Evolutionary conservation across 37 sponge, comb jelly and placozoan species (phyloP).

Genomic region (Theonella swinhoei): DNA sequence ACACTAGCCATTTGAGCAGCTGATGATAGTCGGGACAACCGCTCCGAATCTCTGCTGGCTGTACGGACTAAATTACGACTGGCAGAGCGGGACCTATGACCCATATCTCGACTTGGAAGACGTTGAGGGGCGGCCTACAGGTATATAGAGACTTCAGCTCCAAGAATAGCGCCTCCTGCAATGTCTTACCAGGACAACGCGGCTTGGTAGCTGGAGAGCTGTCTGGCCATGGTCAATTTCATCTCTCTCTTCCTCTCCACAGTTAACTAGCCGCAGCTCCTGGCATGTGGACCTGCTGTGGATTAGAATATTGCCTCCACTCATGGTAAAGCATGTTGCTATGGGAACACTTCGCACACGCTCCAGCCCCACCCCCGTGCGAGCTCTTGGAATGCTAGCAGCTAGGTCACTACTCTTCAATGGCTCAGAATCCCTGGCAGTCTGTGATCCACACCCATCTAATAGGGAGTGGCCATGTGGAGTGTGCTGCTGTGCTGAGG

Average conservation of each 20-base stretch:
- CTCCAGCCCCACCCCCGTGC: too few relatives aligned
- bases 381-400: too few relatives aligned
- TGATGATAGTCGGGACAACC: neutral
- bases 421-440: constrained; percentile 15
- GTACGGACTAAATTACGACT: too few relatives aligned
- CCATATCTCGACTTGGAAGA: too few relatives aligned
- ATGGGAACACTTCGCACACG: neutral
- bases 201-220: too few relatives aligned
- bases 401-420: too few relatives aligned
- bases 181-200: too few relatives aligned
- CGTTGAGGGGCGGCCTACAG: too few relatives aligned
- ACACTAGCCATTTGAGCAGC: constrained; percentile 15
- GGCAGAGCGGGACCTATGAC: too few relatives aligned
- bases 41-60: neutral
- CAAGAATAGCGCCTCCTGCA: too few relatives aligned
- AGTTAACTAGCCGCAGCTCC: neutral
- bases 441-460: constrained; percentile 71
- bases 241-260: neutral
- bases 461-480: constrained; percentile 83
- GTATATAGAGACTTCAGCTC: too few relatives aligned
- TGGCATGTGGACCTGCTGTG: neutral
- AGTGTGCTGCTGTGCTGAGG: constrained; percentile 76
- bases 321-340: neutral
- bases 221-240: too few relatives aligned
- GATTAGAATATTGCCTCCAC: neutral